Evolutionary conservation across 2,113 vertebrate species (phyloP).

Genomic region (Labeo catla): DNA sequence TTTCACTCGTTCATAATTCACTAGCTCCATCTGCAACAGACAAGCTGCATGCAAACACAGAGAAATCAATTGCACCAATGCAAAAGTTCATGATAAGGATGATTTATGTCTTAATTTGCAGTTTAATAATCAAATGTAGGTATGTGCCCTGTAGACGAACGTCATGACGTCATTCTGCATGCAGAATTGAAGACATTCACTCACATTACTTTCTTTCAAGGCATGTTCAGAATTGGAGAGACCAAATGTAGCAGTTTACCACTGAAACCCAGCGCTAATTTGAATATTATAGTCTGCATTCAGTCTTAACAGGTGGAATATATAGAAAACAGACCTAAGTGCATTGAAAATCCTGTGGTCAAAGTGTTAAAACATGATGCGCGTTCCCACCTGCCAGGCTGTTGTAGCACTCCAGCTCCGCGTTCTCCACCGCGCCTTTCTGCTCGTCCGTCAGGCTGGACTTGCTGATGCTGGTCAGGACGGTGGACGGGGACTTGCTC

Average conservation of each 20-base stretch:
- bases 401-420: constrained; percentile 98
- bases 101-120: neutral
- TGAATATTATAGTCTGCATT: neutral
- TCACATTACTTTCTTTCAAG: neutral
- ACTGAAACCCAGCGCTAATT: neutral
- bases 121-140: neutral
- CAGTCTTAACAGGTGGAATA: neutral
- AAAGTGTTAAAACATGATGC: constrained; percentile 6
- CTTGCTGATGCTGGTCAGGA: constrained; percentile 70
- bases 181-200: neutral
- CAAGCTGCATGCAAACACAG: constrained; percentile 79
- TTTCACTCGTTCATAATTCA: constrained; percentile 97
- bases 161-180: constrained; percentile 34
- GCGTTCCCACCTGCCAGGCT: constrained; percentile 88
- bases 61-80: neutral
- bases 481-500: constrained; percentile 71
- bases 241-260: neutral
- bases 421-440: constrained; percentile 89
- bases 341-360: neutral
- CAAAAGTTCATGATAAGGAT: neutral
- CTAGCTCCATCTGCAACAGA: constrained; percentile 96
- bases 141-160: neutral
- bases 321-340: neutral
- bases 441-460: constrained; percentile 88
- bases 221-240: neutral